Conservation (phyloP, 2,113 vertebrate species). For the Cettia cetti region DNA sequence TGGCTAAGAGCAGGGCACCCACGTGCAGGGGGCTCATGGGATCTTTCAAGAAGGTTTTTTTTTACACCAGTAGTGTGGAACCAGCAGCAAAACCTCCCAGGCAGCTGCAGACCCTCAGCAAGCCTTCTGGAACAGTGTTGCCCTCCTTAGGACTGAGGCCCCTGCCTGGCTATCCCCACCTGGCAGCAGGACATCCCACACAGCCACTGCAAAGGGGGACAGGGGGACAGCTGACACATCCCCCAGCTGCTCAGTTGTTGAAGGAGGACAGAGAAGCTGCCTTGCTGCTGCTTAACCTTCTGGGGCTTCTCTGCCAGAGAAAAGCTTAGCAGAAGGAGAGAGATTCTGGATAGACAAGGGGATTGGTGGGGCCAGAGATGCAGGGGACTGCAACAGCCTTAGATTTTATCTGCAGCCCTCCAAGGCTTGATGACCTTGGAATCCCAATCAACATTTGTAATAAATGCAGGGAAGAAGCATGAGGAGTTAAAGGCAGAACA, state of each 20-base stretch:
- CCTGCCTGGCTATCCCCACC: background rate
- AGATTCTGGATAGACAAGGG: background rate
- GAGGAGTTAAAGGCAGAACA: background rate
- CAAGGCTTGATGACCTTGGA: background rate
- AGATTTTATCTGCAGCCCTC: background rate
- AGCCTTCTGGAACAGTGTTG: background rate
- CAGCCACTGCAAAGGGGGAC: fast-evolving
- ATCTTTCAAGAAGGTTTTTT: background rate
- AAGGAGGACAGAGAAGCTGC: background rate
- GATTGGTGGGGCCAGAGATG: background rate
- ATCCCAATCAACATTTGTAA: constrained; percentile 13
- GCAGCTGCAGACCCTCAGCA: background rate
- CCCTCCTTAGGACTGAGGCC: fast-evolving
- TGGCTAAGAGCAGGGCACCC: background rate
- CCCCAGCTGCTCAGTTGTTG: fast-evolving
- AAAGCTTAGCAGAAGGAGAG: background rate
- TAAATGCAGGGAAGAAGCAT: background rate
- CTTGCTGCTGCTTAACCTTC: background rate
- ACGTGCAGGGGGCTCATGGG: fast-evolving
- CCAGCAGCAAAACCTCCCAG: background rate
- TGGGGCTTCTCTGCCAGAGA: background rate
- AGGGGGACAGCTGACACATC: background rate
- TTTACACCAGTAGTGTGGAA: background rate
- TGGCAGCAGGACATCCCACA: background rate
- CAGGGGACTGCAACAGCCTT: background rate